These are phyloP conservation scores for Drosophila percnosoma DNA, from an alignment of 2,888 invertebrate species.

Conservation along the genomic window DNA sequence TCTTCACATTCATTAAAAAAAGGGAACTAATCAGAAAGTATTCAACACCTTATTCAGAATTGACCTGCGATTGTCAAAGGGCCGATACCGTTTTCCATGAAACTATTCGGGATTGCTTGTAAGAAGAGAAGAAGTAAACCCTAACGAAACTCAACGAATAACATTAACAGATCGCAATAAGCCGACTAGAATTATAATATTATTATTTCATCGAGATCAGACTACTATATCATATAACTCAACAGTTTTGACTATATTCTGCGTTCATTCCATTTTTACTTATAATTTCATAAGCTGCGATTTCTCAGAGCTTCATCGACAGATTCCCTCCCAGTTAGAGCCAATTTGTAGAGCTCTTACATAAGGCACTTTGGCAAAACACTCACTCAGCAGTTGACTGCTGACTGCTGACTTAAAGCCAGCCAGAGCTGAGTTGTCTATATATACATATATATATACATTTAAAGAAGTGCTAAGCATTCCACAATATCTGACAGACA, in stretches of 20 bases:
- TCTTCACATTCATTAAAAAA: background rate
- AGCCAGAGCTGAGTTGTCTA: slow-evolving; percentile 28
- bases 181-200: background rate
- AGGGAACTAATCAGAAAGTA: background rate
- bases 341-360: slow-evolving; percentile 18
- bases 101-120: background rate
- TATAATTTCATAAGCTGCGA: background rate
- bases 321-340: slow-evolving; percentile 6
- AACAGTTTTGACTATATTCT: background rate
- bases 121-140: background rate
- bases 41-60: slow-evolving; percentile 20
- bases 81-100: background rate
- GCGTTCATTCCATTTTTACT: too few species aligned
- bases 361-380: slow-evolving; percentile 18
- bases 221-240: background rate
- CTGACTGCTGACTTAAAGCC: slow-evolving; percentile 8
- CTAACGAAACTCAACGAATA: background rate
- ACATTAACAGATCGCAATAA: background rate
- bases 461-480: slow-evolving; percentile 5
- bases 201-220: background rate
- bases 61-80: slow-evolving; percentile 5
- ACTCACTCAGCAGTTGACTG: slow-evolving; percentile 51
- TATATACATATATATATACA: background rate
- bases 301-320: background rate
- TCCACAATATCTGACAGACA: slow-evolving; percentile 34